A percentile compares a stretch with the other conserved stretches of the same genome.
These are phyloP conservation scores for Carapus acus DNA, from an alignment of 2,797 vertebrate genomes.

Conservation along the genomic window DNA sequence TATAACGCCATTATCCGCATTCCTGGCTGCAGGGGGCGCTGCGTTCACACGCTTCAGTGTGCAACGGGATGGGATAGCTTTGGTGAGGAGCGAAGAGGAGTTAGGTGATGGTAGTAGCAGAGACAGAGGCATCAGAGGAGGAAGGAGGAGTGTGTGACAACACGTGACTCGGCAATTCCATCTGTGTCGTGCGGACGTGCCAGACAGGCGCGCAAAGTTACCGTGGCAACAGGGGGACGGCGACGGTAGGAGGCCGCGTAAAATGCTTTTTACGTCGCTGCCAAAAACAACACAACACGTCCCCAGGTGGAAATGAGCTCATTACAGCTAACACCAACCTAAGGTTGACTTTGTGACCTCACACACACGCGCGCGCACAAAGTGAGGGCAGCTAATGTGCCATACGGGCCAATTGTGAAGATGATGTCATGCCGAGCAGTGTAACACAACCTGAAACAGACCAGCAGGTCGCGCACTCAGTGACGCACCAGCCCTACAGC, in stretches of 20 bases:
- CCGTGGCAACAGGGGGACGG: constrained; percentile 59
- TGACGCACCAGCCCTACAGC: constrained; percentile 31
- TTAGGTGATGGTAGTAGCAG: constrained; percentile 8
- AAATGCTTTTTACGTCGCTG: constrained; percentile 28
- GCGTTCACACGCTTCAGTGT: too few relatives aligned
- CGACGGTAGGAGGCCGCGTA: constrained; percentile 37
- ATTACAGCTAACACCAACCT: too few relatives aligned
- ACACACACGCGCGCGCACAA: not conserved
- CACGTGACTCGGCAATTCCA: constrained; percentile 61
- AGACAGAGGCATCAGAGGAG: constrained; percentile 20
- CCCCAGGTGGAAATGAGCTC: not conserved
- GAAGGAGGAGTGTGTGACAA: constrained; percentile 45
- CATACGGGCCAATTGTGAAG: not conserved
- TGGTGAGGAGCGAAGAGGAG: constrained; percentile 1
- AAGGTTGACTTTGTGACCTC: not conserved
- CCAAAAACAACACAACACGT: constrained; percentile 12
- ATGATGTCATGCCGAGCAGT: constrained; percentile 38
- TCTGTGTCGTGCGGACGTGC: constrained; percentile 58
- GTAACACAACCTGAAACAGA: constrained; percentile 42
- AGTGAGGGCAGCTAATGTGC: constrained; percentile 19
- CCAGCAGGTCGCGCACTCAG: constrained; percentile 34
- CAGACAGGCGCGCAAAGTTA: constrained; percentile 53
- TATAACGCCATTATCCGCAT: constrained; percentile 13
- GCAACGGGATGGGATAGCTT: constrained; percentile 3
- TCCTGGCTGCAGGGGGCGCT: constrained; percentile 17